These are phyloP conservation scores for Gracilinanus agilis DNA, from an alignment of 2,113 vertebrate genomes.

Conservation along the genomic window DNA sequence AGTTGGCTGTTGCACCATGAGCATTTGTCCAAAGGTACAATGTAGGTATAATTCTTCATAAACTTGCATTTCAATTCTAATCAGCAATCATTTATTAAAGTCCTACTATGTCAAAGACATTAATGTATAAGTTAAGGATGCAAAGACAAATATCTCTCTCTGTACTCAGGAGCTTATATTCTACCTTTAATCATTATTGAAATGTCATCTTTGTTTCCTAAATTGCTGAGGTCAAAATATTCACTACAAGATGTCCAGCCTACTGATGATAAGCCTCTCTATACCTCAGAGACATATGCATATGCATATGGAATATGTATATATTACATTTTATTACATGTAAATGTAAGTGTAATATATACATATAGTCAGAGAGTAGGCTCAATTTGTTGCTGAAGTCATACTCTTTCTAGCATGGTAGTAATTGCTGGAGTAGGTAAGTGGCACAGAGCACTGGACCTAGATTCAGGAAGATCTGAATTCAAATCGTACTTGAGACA, in stretches of 20 bases:
- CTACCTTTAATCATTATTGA: background rate
- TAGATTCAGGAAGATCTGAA: background rate
- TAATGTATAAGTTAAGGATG: background rate
- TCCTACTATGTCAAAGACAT: background rate
- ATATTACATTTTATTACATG: too few relatives aligned
- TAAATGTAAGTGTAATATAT: too few relatives aligned
- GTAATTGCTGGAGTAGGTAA: background rate
- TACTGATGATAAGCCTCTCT: background rate
- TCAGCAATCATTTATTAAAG: background rate
- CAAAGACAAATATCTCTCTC: background rate
- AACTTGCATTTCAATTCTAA: background rate
- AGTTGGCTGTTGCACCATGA: background rate
- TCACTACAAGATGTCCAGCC: background rate
- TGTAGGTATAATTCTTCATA: background rate
- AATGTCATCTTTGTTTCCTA: background rate
- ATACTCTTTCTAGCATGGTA: background rate
- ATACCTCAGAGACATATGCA: too few relatives aligned
- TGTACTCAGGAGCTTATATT: background rate
- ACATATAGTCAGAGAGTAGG: too few relatives aligned
- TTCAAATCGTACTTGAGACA: background rate
- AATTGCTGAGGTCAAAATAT: background rate
- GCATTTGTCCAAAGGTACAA: background rate
- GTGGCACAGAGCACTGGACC: background rate
- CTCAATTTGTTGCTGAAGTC: background rate
- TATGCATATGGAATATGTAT: too few relatives aligned